phyloP scores from a whole-genome alignment of 2,113 vertebrate genomes.

The Phoenicopterus ruber region DNA sequence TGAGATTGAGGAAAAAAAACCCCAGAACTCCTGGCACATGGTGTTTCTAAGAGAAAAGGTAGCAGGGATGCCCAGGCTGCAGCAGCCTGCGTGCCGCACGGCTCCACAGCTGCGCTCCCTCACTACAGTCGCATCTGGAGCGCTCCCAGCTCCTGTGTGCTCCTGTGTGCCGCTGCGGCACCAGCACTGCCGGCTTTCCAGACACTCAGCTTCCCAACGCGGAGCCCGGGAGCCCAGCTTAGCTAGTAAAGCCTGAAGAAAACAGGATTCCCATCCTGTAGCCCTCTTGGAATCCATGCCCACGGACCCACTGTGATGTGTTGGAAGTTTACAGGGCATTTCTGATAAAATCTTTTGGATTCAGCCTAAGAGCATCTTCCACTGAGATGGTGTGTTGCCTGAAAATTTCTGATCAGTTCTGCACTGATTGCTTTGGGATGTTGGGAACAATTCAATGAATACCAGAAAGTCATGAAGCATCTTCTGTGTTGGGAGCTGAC shows the following conservation, averaged over 20 bases:
- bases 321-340: not conserved
- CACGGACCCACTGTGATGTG: fast-evolving
- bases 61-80: not conserved
- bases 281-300: not conserved
- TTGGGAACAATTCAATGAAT: not conserved
- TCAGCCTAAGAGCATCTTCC: not conserved
- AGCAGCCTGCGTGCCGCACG: not conserved
- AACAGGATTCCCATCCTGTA: not conserved
- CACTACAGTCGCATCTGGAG: not conserved
- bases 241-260: not conserved
- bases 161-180: not conserved
- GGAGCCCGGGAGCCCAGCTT: not conserved
- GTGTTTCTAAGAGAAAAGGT: not conserved
- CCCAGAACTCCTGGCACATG: not conserved
- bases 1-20: not conserved
- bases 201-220: not conserved
- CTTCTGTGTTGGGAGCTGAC: not conserved
- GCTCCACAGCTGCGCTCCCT: not conserved
- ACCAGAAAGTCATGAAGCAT: not conserved
- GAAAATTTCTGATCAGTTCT: not conserved
- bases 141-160: not conserved
- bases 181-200: not conserved
- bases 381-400: not conserved
- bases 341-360: not conserved
- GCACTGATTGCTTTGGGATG: not conserved